phyloP scores from a whole-genome alignment of 2,113 vertebrate species.

The Crotalus helleri region DNA sequence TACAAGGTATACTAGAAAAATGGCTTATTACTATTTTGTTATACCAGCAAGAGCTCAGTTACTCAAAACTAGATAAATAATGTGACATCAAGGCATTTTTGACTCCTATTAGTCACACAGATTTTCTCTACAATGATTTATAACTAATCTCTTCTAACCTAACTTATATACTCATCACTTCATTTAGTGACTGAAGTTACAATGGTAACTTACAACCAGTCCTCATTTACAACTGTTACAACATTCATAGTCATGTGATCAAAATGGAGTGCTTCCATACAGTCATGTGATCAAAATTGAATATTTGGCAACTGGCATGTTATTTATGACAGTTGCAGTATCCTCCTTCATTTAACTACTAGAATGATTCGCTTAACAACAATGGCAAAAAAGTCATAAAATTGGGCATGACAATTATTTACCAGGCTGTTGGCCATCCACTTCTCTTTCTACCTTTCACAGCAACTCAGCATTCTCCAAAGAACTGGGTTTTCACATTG shows the following conservation, averaged over 20 bases:
- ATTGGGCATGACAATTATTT: neutral
- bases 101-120: neutral
- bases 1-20: neutral
- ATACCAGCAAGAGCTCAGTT: neutral
- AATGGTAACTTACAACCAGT: neutral
- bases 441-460: neutral
- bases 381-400: neutral
- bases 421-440: neutral
- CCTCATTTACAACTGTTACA: neutral
- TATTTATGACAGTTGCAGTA: neutral
- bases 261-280: neutral
- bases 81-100: neutral
- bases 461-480: neutral
- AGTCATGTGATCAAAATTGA: no score
- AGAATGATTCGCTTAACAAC: neutral
- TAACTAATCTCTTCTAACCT: neutral
- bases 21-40: neutral
- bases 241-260: neutral
- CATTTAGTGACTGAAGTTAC: neutral
- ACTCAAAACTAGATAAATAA: neutral
- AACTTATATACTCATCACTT: neutral
- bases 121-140: neutral
- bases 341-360: neutral
- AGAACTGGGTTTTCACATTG: neutral
- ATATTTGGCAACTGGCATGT: neutral